These are phyloP conservation scores for Polydrusus pterygomalis DNA, from an alignment of 2,888 invertebrate genomes.

Conservation along the genomic window DNA sequence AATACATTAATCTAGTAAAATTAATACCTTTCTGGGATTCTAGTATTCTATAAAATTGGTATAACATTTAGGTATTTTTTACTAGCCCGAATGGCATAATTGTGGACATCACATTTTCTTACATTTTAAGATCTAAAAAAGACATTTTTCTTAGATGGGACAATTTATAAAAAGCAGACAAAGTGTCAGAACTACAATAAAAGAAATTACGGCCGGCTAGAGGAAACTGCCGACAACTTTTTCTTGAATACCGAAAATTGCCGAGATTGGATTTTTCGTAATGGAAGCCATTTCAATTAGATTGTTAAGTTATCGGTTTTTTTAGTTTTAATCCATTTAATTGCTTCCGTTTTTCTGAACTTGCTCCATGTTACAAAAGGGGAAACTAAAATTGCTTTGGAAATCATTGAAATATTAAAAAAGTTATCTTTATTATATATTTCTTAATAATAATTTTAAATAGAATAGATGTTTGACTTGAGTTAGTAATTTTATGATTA, in stretches of 20 bases:
- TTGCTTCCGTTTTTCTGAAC: conserved; percentile 46
- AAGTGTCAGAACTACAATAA: conserved; percentile 29
- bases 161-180: conserved; percentile 23
- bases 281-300: conserved; percentile 46
- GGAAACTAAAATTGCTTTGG: conserved; percentile 29
- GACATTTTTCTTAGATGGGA: background rate
- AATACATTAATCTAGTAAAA: no score
- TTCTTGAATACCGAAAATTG: conserved; percentile 44
- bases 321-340: conserved; percentile 47
- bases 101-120: no score
- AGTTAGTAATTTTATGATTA: no score
- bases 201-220: conserved; percentile 38
- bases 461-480: no score
- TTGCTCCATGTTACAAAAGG: conserved; percentile 33
- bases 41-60: background rate
- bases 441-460: background rate
- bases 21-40: no score
- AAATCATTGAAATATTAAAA: conserved; percentile 33
- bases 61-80: no score
- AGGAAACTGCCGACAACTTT: conserved; percentile 39
- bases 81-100: no score
- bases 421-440: background rate
- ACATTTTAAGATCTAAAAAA: no score
- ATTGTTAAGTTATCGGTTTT: conserved; percentile 44
- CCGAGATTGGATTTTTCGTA: conserved; percentile 49